phyloP scores from a whole-genome alignment of 2,797 vertebrate genomes.

The Lithobates pipiens region DNA sequence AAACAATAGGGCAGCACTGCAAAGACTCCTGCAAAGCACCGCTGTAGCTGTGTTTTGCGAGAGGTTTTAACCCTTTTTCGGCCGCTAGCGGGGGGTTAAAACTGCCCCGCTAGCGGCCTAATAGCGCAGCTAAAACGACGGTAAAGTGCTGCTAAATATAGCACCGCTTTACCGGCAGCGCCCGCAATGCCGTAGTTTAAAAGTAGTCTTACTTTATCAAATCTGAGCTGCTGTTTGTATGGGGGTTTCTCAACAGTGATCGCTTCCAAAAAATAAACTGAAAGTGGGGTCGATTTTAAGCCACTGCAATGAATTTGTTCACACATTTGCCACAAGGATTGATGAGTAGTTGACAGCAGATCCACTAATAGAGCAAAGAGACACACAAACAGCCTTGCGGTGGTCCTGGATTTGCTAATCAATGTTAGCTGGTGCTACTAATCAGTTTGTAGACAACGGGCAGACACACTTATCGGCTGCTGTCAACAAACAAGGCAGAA shows the following conservation, averaged over 20 bases:
- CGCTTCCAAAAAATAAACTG: not conserved
- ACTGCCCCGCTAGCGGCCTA: too few species aligned
- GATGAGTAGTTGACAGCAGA: constrained; percentile 4
- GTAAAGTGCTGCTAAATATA: too few species aligned
- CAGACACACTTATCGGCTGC: constrained; percentile 22
- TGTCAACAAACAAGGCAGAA: constrained; percentile 24
- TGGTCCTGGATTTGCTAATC: constrained; percentile 8
- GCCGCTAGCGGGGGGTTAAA: too few species aligned
- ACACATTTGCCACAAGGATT: not conserved
- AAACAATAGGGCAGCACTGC: too few species aligned
- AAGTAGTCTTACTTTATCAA: too few species aligned
- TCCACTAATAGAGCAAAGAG: constrained; percentile 3
- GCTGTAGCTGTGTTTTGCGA: too few species aligned
- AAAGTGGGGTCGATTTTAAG: not conserved
- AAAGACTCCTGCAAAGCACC: too few species aligned
- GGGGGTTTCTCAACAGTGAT: not conserved
- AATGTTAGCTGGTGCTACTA: constrained; percentile 8
- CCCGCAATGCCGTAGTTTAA: too few species aligned
- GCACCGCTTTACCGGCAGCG: too few species aligned
- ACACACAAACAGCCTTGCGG: not conserved
- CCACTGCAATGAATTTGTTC: not conserved
- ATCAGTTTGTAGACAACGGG: constrained; percentile 24
- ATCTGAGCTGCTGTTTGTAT: not conserved
- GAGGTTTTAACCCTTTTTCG: too few species aligned
- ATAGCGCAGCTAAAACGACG: too few species aligned